phyloP scores from a whole-genome alignment of 2,888 invertebrate genomes.

The Pyralis farinalis region DNA sequence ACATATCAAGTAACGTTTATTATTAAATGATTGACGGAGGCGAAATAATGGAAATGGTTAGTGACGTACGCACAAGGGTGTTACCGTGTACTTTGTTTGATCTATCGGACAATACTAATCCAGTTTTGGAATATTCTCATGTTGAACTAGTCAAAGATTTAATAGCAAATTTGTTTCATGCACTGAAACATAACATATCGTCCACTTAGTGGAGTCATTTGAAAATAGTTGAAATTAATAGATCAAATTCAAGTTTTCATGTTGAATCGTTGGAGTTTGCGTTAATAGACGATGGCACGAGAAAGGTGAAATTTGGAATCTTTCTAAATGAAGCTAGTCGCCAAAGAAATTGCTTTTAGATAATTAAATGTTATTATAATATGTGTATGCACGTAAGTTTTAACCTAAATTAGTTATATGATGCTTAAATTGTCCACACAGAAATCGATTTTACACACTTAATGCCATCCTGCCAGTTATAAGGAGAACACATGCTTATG shows the following conservation, averaged over 20 bases:
- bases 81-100: constrained; percentile 51
- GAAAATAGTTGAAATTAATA: constrained; percentile 51
- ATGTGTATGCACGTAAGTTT: constrained; percentile 72
- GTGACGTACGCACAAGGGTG: constrained; percentile 49
- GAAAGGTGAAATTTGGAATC: constrained; percentile 68
- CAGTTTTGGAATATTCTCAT: constrained; percentile 59
- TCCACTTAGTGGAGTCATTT: constrained; percentile 69
- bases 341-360: constrained; percentile 71
- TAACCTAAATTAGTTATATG: constrained; percentile 67
- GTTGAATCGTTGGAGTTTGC: constrained; percentile 14
- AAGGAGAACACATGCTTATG: constrained; percentile 76
- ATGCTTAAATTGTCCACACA: constrained; percentile 77
- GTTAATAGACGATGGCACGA: constrained; percentile 22
- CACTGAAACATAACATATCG: constrained; percentile 63
- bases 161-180: constrained; percentile 69
- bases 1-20: constrained; percentile 78
- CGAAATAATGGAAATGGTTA: constrained; percentile 51
- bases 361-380: constrained; percentile 66
- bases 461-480: constrained; percentile 77
- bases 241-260: constrained; percentile 35
- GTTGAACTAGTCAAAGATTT: constrained; percentile 69
- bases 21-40: constrained; percentile 41
- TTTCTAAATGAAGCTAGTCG: constrained; percentile 77
- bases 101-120: constrained; percentile 69
- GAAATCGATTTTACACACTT: constrained; percentile 73